Percentiles rank a stretch among this genome's conserved stretches.
Evolutionary conservation across 2,888 invertebrate genomes (phyloP).

Genomic region (Elegia similella): DNA sequence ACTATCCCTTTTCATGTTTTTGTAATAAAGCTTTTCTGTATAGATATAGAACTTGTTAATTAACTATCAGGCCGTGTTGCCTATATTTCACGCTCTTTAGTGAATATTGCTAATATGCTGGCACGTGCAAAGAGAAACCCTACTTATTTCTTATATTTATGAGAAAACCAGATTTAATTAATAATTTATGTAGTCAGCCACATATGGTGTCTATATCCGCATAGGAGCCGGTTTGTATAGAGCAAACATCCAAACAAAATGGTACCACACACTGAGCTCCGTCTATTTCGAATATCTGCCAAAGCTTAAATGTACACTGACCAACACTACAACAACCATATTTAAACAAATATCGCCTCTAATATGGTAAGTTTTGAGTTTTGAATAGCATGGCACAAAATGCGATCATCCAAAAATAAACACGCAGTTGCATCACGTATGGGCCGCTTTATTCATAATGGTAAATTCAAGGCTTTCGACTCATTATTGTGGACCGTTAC

Average conservation of each 20-base stretch:
- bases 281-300: conserved; percentile 10
- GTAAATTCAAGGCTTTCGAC: neutral
- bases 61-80: no score
- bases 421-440: conserved; percentile 6
- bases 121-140: neutral
- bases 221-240: neutral
- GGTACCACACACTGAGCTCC: neutral
- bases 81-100: neutral
- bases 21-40: no score
- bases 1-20: no score
- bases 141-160: neutral
- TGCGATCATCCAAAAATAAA: neutral
- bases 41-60: no score
- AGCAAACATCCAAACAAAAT: conserved; percentile 8
- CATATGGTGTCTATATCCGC: conserved; percentile 10
- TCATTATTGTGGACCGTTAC: neutral
- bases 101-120: neutral
- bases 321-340: neutral
- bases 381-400: neutral
- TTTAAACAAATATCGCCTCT: neutral
- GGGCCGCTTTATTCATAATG: neutral
- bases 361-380: neutral
- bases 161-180: conserved; percentile 3
- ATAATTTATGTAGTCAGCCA: conserved; percentile 14
- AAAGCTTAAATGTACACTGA: conserved; percentile 5